Evolutionary conservation across 2,797 vertebrate species (phyloP), one percentile per base, ranked within the genome.

Genomic region (Tympanoctomys barrerae): DNA sequence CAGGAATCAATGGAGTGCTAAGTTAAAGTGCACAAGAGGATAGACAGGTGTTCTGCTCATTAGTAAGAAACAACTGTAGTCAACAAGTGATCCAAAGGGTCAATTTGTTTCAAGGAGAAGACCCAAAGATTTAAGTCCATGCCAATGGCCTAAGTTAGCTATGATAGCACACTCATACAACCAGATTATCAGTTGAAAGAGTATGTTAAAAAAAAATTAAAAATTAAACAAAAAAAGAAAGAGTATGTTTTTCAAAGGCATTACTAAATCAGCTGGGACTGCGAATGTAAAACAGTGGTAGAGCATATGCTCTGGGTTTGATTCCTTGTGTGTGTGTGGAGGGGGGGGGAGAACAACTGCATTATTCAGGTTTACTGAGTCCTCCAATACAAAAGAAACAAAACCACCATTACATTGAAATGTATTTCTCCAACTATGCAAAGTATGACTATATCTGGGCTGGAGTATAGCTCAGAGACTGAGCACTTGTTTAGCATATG

Each of bases 311-410:
- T 28, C 26, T 92, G 71, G 33, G 14, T 42, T n/a, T 68, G 22
- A 57, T 18, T 39, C 46, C 49, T 8, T 68, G 31, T 39, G 39
- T 39, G 39, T 39, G n/a, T n/a, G n/a, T n/a, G 39, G 39, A 5
- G 39, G 2, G 42, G 42, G 42, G 42, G 42, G 42, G 42, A 6
- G 42, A 6, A 42, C 42, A 42, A 42, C 42, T 42, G 42, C 42
- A 42, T 42, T 42, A 42, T 42, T 42, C n/a, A 94, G 46, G 82
- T 90, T 91, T 93, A 49, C 71, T 81, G 33, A 82, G 86, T 73
- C 52, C 57, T 91, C 81, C 78, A 64, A 39, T 71, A n/a, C 11
- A 36, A 96, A 96, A 59, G 59, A 62, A 70, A 28, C 39, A 75
- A 75, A 9, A 64, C 18, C 81, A 66, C 2, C 64, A 81, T 73